Evolutionary conservation across 2,797 vertebrate species (phyloP), one percentile per base, ranked within the genome.

Genomic region (Peromyscus nudipes): DNA sequence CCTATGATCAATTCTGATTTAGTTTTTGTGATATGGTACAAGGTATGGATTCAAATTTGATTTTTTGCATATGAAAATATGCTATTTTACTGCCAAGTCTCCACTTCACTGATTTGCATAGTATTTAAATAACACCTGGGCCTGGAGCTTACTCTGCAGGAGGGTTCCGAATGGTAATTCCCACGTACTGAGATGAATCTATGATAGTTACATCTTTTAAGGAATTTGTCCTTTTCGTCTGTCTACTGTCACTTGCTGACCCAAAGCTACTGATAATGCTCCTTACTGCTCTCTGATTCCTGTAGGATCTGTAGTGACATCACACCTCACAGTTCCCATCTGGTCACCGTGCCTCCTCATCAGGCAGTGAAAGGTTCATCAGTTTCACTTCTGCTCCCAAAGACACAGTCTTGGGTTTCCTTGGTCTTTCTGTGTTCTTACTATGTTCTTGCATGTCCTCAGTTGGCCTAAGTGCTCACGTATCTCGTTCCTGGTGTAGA

Each of bases 51-150:
- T 88, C 6, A 81, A 93, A 37, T 67, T 77, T 65, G 64, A 40
- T 43, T 84, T 27, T 84, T 52, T 67, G 43, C 12, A 69, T 69
- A 69, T 17, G 31, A 6, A 86, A 67, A 86, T 84, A 34, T 62
- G 40, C 75, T 46, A 29, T 73, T 65, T 43, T 17, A 88, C 31
- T 6, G 40, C 9, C 25, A 85, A 46, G 37, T 81, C 60, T 85
- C 67, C 27, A 76, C n/a, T 69, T 89, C 55, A 75, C 1, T 76
- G 81, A 91, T 19, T 9, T 71, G 55, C 17, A 46, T 52, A 95
- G n/a, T 91, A 84, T 40, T 96, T 91, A 69, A 52, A 96, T 55
- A 64, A 12, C 57, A 84, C 34, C 17, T n/a, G 49, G 82, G 43
- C 43, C 37, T 76, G n/a, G 37, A 76, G 34, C 82, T 93, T 94